A percentile compares a stretch with the other conserved stretches of the same genome.
These are phyloP conservation scores for Aleadryas rufinucha DNA, from an alignment of 2,113 vertebrate genomes.

Conservation along the genomic window DNA sequence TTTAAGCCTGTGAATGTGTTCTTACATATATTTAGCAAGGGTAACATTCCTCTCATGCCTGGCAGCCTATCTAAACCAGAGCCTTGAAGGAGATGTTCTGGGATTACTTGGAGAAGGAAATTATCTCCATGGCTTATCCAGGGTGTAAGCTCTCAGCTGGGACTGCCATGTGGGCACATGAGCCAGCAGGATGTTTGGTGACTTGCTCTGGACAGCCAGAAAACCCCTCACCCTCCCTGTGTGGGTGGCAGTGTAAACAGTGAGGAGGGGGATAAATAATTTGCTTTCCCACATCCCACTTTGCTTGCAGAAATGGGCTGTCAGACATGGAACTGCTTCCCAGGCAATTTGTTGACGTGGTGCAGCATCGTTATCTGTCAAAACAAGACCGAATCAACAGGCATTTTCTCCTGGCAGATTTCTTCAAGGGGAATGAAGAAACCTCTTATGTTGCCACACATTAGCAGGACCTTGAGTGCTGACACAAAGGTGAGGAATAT, in stretches of 20 bases:
- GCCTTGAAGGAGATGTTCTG: neutral
- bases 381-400: constrained; percentile 48
- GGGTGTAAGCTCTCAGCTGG: neutral
- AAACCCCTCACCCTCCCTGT: neutral
- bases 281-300: no score
- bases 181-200: neutral
- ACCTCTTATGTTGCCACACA: constrained; percentile 57
- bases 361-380: constrained; percentile 65
- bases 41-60: neutral
- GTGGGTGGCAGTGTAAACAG: neutral
- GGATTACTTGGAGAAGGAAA: neutral
- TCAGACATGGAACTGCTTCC: constrained; percentile 76
- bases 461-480: constrained; percentile 70
- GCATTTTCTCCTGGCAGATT: constrained; percentile 74
- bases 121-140: neutral
- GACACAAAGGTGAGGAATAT: constrained; percentile 77
- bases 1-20: neutral
- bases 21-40: neutral
- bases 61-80: neutral
- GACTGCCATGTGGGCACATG: neutral
- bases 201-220: neutral
- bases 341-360: constrained; percentile 73
- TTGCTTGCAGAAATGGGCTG: constrained; percentile 71
- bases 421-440: constrained; percentile 81
- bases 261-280: neutral